Conservation (phyloP, 2,888 invertebrate genomes). For the Ypsolopha sequella region DNA sequence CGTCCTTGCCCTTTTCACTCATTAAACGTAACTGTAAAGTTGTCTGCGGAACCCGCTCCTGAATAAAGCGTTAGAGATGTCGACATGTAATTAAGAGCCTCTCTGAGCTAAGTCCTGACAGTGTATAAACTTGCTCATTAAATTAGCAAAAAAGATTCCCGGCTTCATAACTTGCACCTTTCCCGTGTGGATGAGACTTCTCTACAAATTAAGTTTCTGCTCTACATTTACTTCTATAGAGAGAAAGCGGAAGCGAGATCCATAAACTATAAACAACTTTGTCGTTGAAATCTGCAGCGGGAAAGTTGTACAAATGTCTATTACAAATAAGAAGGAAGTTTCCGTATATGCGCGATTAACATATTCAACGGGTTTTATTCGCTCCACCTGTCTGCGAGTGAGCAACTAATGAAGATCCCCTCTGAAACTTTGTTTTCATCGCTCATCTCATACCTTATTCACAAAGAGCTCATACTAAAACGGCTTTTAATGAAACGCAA, state of each 20-base stretch:
- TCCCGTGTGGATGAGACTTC: too few relatives aligned
- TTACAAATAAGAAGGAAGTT: not conserved
- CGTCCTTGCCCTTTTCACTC: not conserved
- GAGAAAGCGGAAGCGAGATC: not conserved
- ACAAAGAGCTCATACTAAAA: constrained; percentile 56
- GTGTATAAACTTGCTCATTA: constrained; percentile 4
- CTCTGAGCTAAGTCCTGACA: not conserved
- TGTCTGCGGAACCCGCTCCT: not conserved
- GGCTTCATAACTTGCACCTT: not conserved
- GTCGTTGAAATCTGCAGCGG: not conserved
- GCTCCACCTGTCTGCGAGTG: constrained; percentile 35
- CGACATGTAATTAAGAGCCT: not conserved
- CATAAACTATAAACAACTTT: not conserved
- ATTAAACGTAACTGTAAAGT: not conserved
- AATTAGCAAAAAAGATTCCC: constrained; percentile 2
- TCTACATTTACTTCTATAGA: not conserved
- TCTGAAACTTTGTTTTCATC: constrained; percentile 52
- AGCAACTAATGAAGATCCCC: constrained; percentile 59
- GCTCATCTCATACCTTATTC: constrained; percentile 35
- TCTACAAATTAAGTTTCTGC: too few relatives aligned
- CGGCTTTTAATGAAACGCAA: constrained; percentile 58
- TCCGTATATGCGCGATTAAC: constrained; percentile 20
- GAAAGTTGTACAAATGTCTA: not conserved
- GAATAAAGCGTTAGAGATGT: not conserved
- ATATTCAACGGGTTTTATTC: constrained; percentile 16